Conservation (phyloP, 2,113 vertebrate genomes). For the Elaphurus davidianus region DNA sequence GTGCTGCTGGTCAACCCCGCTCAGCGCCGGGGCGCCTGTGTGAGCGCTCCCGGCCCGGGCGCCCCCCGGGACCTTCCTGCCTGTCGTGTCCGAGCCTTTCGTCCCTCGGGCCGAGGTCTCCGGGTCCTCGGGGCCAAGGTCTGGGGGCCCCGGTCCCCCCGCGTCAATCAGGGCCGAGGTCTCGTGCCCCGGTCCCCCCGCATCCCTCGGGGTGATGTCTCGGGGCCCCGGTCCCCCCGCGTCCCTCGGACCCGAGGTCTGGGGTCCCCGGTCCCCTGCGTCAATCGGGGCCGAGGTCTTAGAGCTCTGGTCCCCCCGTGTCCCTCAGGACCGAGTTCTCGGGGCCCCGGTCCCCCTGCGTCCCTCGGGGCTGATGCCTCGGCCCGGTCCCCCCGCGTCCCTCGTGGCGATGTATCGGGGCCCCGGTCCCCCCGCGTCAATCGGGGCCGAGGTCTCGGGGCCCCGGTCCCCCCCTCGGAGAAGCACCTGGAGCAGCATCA, state of each 20-base stretch:
- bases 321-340: fast-evolving
- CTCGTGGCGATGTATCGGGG: no score
- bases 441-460: no score
- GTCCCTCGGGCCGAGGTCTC: fast-evolving
- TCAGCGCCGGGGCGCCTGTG: no score
- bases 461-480: no score
- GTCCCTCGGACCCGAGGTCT: not conserved
- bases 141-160: no score
- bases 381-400: fast-evolving
- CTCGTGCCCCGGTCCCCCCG: no score
- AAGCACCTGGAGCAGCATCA: not conserved
- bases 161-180: fast-evolving
- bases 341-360: no score
- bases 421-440: no score
- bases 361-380: not conserved
- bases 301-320: no score
- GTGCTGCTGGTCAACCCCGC: fast-evolving
- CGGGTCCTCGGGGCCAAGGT: fast-evolving
- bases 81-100: not conserved
- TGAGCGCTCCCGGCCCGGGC: not conserved
- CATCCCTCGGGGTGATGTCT: not conserved
- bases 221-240: no score
- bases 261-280: fast-evolving
- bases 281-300: no score
- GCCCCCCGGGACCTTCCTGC: not conserved